Conservation (phyloP, 1,140 invertebrate genomes). For the Sycophila sp. region DNA sequence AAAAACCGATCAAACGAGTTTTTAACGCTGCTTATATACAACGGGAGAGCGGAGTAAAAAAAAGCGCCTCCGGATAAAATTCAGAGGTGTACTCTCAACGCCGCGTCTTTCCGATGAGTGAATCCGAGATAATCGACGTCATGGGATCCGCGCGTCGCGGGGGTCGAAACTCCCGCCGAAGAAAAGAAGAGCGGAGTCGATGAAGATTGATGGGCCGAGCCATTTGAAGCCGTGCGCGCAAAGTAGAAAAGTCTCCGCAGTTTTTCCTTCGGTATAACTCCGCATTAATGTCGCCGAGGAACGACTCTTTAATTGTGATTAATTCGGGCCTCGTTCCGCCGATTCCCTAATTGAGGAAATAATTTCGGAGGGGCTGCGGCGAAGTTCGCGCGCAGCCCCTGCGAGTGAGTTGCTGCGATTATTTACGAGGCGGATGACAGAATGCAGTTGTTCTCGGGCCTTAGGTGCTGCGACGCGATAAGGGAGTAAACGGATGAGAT, state of each 20-base stretch:
- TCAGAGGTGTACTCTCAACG: slow-evolving; percentile 23
- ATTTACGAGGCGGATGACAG: slow-evolving; percentile 16
- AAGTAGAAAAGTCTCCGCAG: slow-evolving; percentile 14
- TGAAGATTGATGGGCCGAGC: slow-evolving; percentile 23
- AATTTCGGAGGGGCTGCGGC: slow-evolving; percentile 8
- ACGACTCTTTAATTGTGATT: slow-evolving; percentile 23
- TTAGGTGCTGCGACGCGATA: slow-evolving; percentile 5
- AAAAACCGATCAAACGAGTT: too few species aligned
- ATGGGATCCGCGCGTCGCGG: not conserved
- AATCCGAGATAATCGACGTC: slow-evolving; percentile 25
- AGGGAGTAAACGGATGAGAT: slow-evolving; percentile 25
- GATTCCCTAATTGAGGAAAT: slow-evolving; percentile 21
- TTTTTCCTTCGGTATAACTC: not conserved
- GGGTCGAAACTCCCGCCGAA: not conserved
- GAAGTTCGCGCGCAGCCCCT: not conserved
- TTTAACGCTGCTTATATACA: too few species aligned
- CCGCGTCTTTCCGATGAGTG: slow-evolving; percentile 18
- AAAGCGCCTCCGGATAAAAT: slow-evolving; percentile 11
- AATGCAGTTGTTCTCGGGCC: slow-evolving; percentile 18
- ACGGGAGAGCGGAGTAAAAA: not conserved
- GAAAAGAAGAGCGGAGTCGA: not conserved
- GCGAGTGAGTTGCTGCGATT: slow-evolving; percentile 15
- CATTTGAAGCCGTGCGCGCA: not conserved
- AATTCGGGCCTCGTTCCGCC: not conserved
- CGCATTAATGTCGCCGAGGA: not conserved